Conservation (phyloP, 1,140 invertebrate genomes). For the Cydia amplana region DNA sequence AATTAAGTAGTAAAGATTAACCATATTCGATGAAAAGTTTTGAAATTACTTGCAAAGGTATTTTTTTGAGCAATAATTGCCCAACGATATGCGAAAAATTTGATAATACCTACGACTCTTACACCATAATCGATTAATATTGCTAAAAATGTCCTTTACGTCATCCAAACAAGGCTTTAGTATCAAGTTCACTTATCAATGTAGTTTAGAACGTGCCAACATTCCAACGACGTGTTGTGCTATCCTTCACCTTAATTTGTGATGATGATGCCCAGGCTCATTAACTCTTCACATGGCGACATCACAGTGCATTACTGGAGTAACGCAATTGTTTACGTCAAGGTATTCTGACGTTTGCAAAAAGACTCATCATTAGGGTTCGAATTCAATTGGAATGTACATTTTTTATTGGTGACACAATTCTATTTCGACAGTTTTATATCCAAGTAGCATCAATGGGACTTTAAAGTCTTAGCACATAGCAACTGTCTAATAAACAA, state of each 20-base stretch:
- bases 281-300: slow-evolving; percentile 26
- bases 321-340: slow-evolving; percentile 20
- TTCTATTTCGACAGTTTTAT: not conserved
- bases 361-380: not conserved
- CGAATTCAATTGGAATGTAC: not conserved
- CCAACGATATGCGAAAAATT: not conserved
- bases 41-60: not conserved
- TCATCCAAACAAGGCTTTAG: not conserved
- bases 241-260: slow-evolving; percentile 22
- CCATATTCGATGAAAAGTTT: not conserved
- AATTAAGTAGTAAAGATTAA: not conserved
- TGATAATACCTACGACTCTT: not conserved
- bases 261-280: slow-evolving; percentile 14
- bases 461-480: not conserved
- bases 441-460: not conserved
- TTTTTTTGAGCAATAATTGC: not conserved
- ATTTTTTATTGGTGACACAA: slow-evolving; percentile 2
- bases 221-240: not conserved
- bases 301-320: not conserved
- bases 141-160: slow-evolving; percentile 16
- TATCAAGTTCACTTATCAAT: slow-evolving; percentile 2
- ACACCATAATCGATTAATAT: slow-evolving; percentile 5
- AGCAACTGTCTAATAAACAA: slow-evolving; percentile 23
- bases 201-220: slow-evolving; percentile 5
- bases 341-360: slow-evolving; percentile 11